Conservation (phyloP, 2,797 vertebrate species). For the Spondyliosoma cantharus region DNA sequence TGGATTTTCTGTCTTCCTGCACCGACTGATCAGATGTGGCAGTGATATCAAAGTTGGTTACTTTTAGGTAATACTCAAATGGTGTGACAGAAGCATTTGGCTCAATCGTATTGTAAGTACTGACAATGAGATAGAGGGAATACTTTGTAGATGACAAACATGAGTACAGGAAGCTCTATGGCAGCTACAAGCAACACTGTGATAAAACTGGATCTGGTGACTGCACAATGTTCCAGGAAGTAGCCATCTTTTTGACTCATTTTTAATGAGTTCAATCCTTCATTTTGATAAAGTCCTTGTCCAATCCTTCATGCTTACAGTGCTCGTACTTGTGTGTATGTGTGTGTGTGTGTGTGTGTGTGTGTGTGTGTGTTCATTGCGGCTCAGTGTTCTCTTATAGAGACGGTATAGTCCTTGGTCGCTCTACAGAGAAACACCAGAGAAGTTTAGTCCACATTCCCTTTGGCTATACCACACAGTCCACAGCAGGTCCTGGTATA, state of each 20-base stretch:
- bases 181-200: slow-evolving; percentile 40
- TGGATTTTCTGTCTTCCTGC: slow-evolving; percentile 41
- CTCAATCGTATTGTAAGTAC: slow-evolving; percentile 56
- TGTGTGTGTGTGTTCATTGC: slow-evolving; percentile 46
- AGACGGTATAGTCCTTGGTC: slow-evolving; percentile 31
- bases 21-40: slow-evolving; percentile 53
- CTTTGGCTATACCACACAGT: slow-evolving; percentile 53
- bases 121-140: slow-evolving; percentile 55
- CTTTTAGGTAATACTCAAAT: slow-evolving; percentile 76
- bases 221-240: slow-evolving; percentile 48
- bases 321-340: slow-evolving; percentile 40
- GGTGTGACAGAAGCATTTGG: slow-evolving; percentile 71
- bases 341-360: slow-evolving; percentile 30
- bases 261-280: slow-evolving; percentile 76
- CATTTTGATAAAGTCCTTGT: slow-evolving; percentile 69
- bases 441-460: slow-evolving; percentile 34
- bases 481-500: slow-evolving; percentile 67
- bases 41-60: slow-evolving; percentile 55
- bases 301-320: slow-evolving; percentile 74
- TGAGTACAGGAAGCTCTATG: slow-evolving; percentile 40
- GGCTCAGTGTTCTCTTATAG: slow-evolving; percentile 45
- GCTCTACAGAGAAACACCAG: slow-evolving; percentile 34
- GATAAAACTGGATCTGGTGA: slow-evolving; percentile 42
- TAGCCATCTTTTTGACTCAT: slow-evolving; percentile 47
- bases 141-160: slow-evolving; percentile 56